A percentile compares a stretch with the other conserved stretches of the same genome.
Conservation (phyloP, 2,888 invertebrate genomes). For the Ophioninae sp. region DNA sequence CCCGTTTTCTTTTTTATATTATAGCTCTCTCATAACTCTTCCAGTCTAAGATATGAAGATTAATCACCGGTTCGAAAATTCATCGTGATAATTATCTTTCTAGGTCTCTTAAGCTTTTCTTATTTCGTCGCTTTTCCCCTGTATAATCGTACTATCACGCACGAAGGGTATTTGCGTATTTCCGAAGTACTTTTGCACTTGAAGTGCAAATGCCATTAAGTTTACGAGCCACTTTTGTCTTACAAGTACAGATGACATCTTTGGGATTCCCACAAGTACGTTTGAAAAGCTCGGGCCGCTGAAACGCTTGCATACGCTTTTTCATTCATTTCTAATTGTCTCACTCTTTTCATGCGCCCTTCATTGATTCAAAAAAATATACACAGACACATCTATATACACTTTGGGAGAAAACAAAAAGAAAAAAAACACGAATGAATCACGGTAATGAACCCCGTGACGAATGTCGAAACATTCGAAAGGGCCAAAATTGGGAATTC, state of each 20-base stretch:
- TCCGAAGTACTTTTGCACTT: slow-evolving; percentile 44
- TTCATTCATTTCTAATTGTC: slow-evolving; percentile 19
- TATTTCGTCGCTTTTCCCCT: slow-evolving; percentile 21
- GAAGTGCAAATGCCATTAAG: slow-evolving; percentile 62
- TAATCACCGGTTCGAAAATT: slow-evolving; percentile 44
- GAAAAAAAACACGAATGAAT: slow-evolving; percentile 22
- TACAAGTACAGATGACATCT: slow-evolving; percentile 31
- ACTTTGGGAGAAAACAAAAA: slow-evolving; percentile 35
- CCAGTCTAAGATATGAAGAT: slow-evolving; percentile 59
- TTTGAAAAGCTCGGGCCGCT: slow-evolving; percentile 41
- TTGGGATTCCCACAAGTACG: slow-evolving; percentile 54
- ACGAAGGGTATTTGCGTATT: neutral
- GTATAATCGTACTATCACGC: slow-evolving; percentile 52
- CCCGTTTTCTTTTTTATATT: slow-evolving; percentile 44
- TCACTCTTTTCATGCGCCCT: slow-evolving; percentile 46
- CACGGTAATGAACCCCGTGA: slow-evolving; percentile 22
- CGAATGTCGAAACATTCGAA: slow-evolving; percentile 21
- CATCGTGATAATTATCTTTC: slow-evolving; percentile 38
- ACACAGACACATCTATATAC: slow-evolving; percentile 64
- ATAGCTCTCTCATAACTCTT: slow-evolving; percentile 51
- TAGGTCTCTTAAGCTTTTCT: slow-evolving; percentile 10
- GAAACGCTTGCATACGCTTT: slow-evolving; percentile 56
- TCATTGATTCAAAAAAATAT: slow-evolving; percentile 58
- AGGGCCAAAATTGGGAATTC: slow-evolving; percentile 6
- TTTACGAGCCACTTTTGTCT: slow-evolving; percentile 57